Base-by-base conservation (phyloP, 2,888 invertebrate genomes). In the Brachycybe producta region DNA sequence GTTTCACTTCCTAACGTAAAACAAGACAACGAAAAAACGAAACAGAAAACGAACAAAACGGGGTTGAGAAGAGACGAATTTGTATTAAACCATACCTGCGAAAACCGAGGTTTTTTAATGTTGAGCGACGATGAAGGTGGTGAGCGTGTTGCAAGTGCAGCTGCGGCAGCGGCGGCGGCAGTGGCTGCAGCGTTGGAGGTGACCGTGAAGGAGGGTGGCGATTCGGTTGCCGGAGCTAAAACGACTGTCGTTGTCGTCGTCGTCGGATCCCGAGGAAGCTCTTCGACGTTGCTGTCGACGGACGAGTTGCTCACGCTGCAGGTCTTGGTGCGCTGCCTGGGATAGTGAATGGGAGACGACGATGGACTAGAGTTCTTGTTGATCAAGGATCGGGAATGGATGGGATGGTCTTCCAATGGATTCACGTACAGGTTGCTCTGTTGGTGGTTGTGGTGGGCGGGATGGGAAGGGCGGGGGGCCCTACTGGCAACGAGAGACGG, bases 391-490 rank as follows among this genome's bases (percentile, higher is more conserved):
- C 13, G 40, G 23, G 35, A 47, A 27, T 15, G 40, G 2, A 46
- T 24, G 15, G 27, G 61, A 23, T 61, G 58, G 24, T 40, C 52
- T 60, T 61, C 64, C 42, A 67, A 53, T 13, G 66, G 67, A 54
- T 67, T 67, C 30, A 66, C 60, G 56, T 66, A 66, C 36, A 65
- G 58, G 59, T 63, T 64, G 53, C 43, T 42, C 7, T 41, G 23
- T 11, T 15, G 39, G 49, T 47, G 48, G 52, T 53, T 34, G 56
- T 52, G 47, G 51, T 27, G 50, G 43, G 57, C 57, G 45, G 55
- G 53, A 34, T 53, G 42, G 49, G 47, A 42, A 34, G 52, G 54
- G 41, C 56, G 27, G 60, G 59, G 36, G 63, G 62, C 50, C 61
- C 61, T 52, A 60, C 60, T 39, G 62, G 62, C 53, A 48, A 46